A percentile compares a stretch with the other conserved stretches of the same genome.
Conservation (phyloP, 2,113 vertebrate genomes). For the Saimiri boliviensis region DNA sequence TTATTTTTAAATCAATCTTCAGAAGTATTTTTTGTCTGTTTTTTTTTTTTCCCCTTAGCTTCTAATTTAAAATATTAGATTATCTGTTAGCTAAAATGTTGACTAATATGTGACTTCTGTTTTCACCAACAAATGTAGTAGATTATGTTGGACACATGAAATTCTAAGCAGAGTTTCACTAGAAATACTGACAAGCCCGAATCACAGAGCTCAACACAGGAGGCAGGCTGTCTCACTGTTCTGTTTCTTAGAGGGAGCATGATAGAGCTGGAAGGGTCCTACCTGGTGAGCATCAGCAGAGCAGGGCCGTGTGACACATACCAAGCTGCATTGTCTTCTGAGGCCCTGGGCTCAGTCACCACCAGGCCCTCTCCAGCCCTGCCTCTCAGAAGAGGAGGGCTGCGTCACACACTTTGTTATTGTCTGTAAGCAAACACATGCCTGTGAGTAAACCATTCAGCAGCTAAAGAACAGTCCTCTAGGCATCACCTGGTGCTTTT, state of each 20-base stretch:
- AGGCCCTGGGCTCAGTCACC: not conserved
- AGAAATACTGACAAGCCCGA: not conserved
- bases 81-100: not conserved
- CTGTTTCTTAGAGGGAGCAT: not conserved
- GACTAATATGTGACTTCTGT: not conserved
- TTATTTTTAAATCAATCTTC: slow-evolving; percentile 53
- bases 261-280: not conserved
- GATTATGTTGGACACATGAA: not conserved
- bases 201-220: not conserved
- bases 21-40: not conserved
- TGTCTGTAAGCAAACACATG: not conserved
- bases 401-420: not conserved
- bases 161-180: not conserved
- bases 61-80: slow-evolving; percentile 8
- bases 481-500: fast-evolving
- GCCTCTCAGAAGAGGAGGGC: not conserved
- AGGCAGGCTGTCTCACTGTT: not conserved
- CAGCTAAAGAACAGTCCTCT: not conserved
- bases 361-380: not conserved
- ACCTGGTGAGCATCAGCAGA: not conserved
- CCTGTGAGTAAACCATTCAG: no score
- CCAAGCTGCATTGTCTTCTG: not conserved
- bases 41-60: not conserved
- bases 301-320: no score
- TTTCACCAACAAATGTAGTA: not conserved